Evolutionary conservation across 2,113 vertebrate genomes (phyloP), one percentile per base, ranked within the genome.

Genomic region (Alouatta palliata): DNA sequence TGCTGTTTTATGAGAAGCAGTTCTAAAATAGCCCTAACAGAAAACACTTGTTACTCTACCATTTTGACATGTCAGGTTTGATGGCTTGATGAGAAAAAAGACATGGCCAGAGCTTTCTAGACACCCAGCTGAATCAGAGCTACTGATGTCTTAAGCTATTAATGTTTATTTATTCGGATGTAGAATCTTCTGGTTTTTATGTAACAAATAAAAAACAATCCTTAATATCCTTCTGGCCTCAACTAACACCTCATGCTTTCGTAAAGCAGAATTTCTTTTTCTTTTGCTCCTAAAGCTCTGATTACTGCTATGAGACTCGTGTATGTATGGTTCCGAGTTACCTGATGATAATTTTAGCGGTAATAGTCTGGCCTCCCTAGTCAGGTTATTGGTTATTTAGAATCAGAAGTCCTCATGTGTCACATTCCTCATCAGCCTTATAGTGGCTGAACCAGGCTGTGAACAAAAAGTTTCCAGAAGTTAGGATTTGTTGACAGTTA

Each of bases 51-150:
- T 83, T 96, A 84, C 45, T 76, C 20, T 1, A 1, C 75, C 94
- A 87, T 87, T 88, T 35, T 30, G 47, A 71, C 79, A 95, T 97
- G 68, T 98, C 92, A 94, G 1, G 80, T 79, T 96, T 97, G 82
- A 75, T 23, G 49, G 6, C 71, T 95, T 86, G 64, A 82, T 95
- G 76, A 68, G 76, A 88, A 87, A 68, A 56, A 92, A 97, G 0
- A 2, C 64, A 80, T 90, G 95, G 88, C 86, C 61, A 88, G 76
- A 64, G 25, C 96, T 97, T 97, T 97, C 97, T 89, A 94, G 94
- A 97, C 95, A 95, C 85, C 89, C 90, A 49, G 75, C 20, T 77
- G 76, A 97, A 95, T 52, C 56, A 2, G 91, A 97, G 76, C 80
- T 97, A 97, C 94, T 97, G 92, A 95, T 0, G 0, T 73, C 71